Base-by-base conservation (phyloP, 2,113 vertebrate genomes). In the Orycteropus afer region DNA sequence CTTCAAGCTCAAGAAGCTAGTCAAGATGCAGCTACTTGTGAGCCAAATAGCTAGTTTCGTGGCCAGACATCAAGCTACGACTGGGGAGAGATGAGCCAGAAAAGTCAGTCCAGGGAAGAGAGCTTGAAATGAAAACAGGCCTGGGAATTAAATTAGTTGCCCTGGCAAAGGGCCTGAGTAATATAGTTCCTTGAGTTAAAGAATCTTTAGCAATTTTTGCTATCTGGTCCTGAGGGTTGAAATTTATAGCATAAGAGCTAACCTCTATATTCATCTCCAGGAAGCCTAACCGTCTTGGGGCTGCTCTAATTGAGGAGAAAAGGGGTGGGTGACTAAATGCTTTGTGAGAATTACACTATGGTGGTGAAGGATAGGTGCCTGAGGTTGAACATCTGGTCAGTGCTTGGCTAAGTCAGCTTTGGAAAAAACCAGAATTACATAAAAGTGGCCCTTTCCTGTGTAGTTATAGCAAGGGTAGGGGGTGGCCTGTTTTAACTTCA, bases 351-450 rank as follows among this genome's bases (percentile, higher is more conserved):
- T 77, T 95, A 23, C 23, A 17, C 92, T 80, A 42, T 92, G 40
- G 22, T 90, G 49, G 77, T 45, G 86, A 90, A 88, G 55, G 86
- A 65, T 67, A 84, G 81, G 71, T 93, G 81, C 63, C 63, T 53
- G 18, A 65, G 55, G 65, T 37, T 80, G 53, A 90, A 71, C 83
- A 94, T 96, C 82, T 97, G 91, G 81, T 78, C 92, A 77, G 77
- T 84, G 73, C 86, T 65, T 84, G 29, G 59, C 59, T 65, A 82
- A 94, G 40, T 51, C 53, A 90, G 57, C 85, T 90, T 81, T 14
- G 92, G 90, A 92, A 96, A 79, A 94, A 95, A 96, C 82, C 63
- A 89, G 82, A 93, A 93, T 37, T 81, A 37, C 49, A 91, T n/a
- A 42, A 94, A 1, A 0, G 15, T 90, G 73, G 47, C 34, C 17